phyloP scores from a whole-genome alignment of 2,113 vertebrate genomes.

The Macquaria australasica region DNA sequence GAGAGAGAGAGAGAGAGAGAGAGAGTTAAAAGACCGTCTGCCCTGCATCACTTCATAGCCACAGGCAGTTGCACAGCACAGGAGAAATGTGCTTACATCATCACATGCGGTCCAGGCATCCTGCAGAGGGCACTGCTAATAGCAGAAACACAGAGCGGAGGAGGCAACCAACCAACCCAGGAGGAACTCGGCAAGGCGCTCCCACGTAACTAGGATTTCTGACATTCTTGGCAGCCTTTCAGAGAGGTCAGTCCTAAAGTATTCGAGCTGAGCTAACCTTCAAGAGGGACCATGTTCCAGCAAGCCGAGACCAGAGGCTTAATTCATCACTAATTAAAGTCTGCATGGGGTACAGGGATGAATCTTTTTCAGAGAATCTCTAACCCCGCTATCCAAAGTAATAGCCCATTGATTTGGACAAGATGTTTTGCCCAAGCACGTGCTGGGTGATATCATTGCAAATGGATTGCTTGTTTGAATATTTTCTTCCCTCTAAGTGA shows the following conservation, averaged over 20 bases:
- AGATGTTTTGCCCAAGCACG: conserved; percentile 67
- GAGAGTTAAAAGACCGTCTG: conserved; percentile 54
- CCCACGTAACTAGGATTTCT: conserved; percentile 84
- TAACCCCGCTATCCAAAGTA: conserved; percentile 59
- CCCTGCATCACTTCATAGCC: conserved; percentile 66
- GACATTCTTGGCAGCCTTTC: conserved; percentile 84
- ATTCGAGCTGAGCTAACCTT: conserved; percentile 79
- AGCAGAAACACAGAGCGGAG: conserved; percentile 70
- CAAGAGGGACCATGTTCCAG: conserved; percentile 58
- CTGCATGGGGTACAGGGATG: conserved; percentile 72
- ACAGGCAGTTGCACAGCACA: conserved; percentile 69
- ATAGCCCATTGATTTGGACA: conserved; percentile 72
- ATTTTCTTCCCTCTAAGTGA: conserved; percentile 46
- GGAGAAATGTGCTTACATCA: conserved; percentile 84
- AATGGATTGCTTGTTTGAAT: conserved; percentile 55
- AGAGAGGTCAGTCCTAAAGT: conserved; percentile 84
- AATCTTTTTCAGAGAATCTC: conserved; percentile 70
- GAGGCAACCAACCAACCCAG: conserved; percentile 65
- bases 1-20: conserved; percentile 8
- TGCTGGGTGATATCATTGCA: conserved; percentile 55
- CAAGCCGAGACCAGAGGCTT: conserved; percentile 71
- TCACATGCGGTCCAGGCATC: conserved; percentile 77
- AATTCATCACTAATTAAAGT: conserved; percentile 82
- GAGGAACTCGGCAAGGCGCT: conserved; percentile 68
- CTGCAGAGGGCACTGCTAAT: conserved; percentile 87